A percentile compares a stretch with the other conserved stretches of the same genome.
Evolutionary conservation across 2,888 invertebrate genomes (phyloP).

Genomic region (Conistra vaccinii): DNA sequence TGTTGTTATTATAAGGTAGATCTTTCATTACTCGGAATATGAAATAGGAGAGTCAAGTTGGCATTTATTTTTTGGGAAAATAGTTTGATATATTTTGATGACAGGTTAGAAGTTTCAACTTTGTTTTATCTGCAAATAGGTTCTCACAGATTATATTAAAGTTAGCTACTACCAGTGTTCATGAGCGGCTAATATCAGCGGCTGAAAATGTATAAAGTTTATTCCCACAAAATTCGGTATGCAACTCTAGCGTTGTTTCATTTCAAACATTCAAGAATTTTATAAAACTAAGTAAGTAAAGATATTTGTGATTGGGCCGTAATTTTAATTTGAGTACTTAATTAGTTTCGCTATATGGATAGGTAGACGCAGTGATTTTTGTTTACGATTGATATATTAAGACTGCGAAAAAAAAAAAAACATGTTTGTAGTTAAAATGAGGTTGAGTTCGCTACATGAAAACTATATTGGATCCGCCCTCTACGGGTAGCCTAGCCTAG

Average conservation of each 20-base stretch:
- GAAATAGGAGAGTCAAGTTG: neutral
- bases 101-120: no score
- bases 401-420: neutral
- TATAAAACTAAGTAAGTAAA: no score
- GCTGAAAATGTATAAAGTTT: conserved; percentile 8
- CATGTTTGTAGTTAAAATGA: no score
- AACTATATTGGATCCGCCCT: no score
- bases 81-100: no score
- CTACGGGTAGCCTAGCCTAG: no score
- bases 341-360: neutral
- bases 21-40: neutral
- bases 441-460: no score
- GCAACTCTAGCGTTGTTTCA: conserved; percentile 7
- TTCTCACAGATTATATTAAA: no score
- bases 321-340: conserved; percentile 3
- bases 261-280: neutral
- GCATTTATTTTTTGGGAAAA: no score
- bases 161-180: no score
- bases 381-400: neutral
- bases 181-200: no score
- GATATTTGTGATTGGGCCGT: neutral
- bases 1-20: conserved; percentile 20
- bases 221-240: conserved; percentile 8
- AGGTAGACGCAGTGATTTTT: neutral
- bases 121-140: no score